Percentiles rank a stretch among this genome's conserved stretches.
These are phyloP conservation scores for Colius striatus DNA, from an alignment of 2,113 vertebrate genomes.

Conservation along the genomic window DNA sequence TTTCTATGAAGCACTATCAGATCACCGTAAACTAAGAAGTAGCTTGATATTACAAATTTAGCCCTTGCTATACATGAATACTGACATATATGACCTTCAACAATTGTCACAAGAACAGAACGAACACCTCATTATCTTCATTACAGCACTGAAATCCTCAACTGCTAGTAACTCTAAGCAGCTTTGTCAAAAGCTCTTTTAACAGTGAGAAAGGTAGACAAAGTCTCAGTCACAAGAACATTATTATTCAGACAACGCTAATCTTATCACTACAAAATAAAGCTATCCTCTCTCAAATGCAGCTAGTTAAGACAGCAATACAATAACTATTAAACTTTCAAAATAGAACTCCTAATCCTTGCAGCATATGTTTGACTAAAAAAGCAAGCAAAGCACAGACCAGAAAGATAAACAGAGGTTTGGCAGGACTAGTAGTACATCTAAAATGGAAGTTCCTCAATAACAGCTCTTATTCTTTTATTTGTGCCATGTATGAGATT, in stretches of 20 bases:
- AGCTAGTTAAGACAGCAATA: not conserved
- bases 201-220: not conserved
- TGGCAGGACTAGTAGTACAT: not conserved
- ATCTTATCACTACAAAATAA: not conserved
- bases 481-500: not conserved
- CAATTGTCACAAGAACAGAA: not conserved
- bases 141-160: not conserved
- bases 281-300: not conserved
- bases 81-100: not conserved
- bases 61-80: not conserved
- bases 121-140: constrained; percentile 3
- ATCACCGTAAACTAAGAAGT: not conserved
- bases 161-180: not conserved
- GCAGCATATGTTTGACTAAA: not conserved
- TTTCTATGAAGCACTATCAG: not conserved
- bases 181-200: constrained; percentile 9
- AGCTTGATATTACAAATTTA: not conserved
- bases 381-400: not conserved
- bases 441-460: not conserved
- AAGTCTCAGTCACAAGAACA: constrained; percentile 10
- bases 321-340: not conserved
- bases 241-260: not conserved
- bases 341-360: constrained; percentile 16
- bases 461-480: not conserved
- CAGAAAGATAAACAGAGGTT: not conserved